Evolutionary conservation across 2,888 invertebrate genomes (phyloP), one percentile per base, ranked within the genome.

Genomic region (Labia minor): DNA sequence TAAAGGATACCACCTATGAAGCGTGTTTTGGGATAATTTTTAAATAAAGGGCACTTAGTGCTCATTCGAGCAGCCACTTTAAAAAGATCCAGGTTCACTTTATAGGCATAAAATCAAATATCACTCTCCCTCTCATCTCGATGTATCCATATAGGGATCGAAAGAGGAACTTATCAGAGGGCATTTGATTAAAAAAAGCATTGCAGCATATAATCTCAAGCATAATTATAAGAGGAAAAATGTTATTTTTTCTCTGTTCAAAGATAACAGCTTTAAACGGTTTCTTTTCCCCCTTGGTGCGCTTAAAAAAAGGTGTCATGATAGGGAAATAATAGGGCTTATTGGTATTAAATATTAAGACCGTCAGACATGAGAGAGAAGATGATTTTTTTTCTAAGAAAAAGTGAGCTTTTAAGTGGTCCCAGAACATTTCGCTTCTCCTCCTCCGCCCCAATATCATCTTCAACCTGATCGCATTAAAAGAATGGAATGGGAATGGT

Each of bases 121-220:
- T 73, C 73, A 72, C 72, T 70, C 71, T 68, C 72, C 69, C 71
- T 69, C 70, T 67, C 67, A 37, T 21, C 19, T 61, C 61, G 1
- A 11, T 26, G 19, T 33, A 64, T 61, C 20, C 37, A 65, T 37
- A 6, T 63, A 10, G 20, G 21, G 62, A 21, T 62, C 11, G 62
- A 62, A 26, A 8, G 26, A 26, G 8, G 8, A 26, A 26, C 26
- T 3, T 26, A 26, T 26, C 26, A 8, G 26, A 26, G 26, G 26
- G 26, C 26, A 8, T 26, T 26, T 26, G 26, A 26, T 26, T 26
- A 26, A 26, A 26, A 26, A 26, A 6, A n/a, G 8, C 26, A 26
- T 26, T 26, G 26, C 26, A 26, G 4, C 26, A 26, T 26, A 3
- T 26, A 26, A 26, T 26, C 26, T 3, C 3, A 26, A 26, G 8